A percentile compares a stretch with the other conserved stretches of the same genome.
phyloP scores from a whole-genome alignment of 2,113 vertebrate species.

The Lipophrys pholis region DNA sequence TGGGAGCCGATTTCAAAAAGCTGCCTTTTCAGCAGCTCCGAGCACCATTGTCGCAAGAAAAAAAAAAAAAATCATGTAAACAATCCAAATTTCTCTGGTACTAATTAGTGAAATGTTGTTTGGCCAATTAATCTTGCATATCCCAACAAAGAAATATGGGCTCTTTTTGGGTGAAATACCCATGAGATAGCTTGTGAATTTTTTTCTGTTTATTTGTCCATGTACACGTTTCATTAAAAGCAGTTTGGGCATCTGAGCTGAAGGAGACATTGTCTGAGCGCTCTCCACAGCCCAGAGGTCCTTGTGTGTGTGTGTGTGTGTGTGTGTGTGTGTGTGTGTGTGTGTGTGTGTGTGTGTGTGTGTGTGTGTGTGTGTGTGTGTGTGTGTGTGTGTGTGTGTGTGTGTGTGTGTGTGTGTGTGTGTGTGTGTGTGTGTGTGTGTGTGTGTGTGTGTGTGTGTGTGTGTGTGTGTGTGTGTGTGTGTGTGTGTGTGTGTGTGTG shows the following conservation, averaged over 20 bases:
- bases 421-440: constrained; percentile 8
- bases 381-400: constrained; percentile 5
- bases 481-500: too few species aligned
- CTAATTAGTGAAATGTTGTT: too few species aligned
- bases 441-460: constrained; percentile 5
- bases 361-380: constrained; percentile 8
- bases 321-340: constrained; percentile 5
- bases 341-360: constrained; percentile 3
- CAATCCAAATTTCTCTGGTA: too few species aligned
- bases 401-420: constrained; percentile 3
- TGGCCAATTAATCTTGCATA: too few species aligned
- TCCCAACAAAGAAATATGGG: too few species aligned
- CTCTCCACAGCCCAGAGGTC: background rate
- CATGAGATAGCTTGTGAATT: too few species aligned
- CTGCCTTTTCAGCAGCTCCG: too few species aligned
- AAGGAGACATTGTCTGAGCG: constrained; percentile 23
- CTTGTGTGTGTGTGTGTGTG: constrained; percentile 6
- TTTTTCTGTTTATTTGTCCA: background rate
- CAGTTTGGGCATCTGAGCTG: constrained; percentile 11
- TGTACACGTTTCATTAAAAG: background rate
- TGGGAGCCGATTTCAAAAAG: too few species aligned
- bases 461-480: constrained; percentile 9
- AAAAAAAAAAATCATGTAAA: too few species aligned
- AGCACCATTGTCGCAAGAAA: too few species aligned
- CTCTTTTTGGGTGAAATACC: too few species aligned